Percentiles rank a stretch among this genome's conserved stretches.
Evolutionary conservation across 2,797 vertebrate species (phyloP).

Genomic region (Pseudochromis fuscus): DNA sequence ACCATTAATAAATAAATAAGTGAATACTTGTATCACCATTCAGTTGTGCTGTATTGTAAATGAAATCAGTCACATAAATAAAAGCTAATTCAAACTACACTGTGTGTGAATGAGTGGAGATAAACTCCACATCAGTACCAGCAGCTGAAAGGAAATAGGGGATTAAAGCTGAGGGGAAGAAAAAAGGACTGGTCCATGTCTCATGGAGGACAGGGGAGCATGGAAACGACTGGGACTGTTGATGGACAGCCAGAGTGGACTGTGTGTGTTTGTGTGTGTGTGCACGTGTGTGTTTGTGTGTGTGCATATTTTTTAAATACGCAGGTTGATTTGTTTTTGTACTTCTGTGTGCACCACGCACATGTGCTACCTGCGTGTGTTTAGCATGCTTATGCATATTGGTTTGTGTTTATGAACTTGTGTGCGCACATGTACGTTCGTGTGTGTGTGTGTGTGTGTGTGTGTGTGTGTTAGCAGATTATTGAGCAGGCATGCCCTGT

Average conservation of each 20-base stretch:
- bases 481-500: conserved; percentile 75
- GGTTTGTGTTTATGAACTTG: conserved; percentile 45
- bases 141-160: conserved; percentile 55
- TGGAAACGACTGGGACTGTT: conserved; percentile 49
- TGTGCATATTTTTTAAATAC: neutral
- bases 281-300: conserved; percentile 1
- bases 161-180: conserved; percentile 59
- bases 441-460: neutral
- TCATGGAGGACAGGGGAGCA: conserved; percentile 35
- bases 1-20: conserved; percentile 7
- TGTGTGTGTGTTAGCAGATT: conserved; percentile 62
- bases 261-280: conserved; percentile 7
- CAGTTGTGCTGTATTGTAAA: conserved; percentile 25
- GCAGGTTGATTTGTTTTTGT: conserved; percentile 8
- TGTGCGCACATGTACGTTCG: neutral
- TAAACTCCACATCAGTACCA: conserved; percentile 42
- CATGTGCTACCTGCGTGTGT: conserved; percentile 25
- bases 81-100: conserved; percentile 25
- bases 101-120: conserved; percentile 45
- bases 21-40: conserved; percentile 3
- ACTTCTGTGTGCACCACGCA: conserved; percentile 3
- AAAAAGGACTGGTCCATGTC: conserved; percentile 49
- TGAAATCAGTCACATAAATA: conserved; percentile 45
- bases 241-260: conserved; percentile 48
- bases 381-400: conserved; percentile 43